Conservation (phyloP, 64 coral and sea anemone species). For the Actinia equina region DNA sequence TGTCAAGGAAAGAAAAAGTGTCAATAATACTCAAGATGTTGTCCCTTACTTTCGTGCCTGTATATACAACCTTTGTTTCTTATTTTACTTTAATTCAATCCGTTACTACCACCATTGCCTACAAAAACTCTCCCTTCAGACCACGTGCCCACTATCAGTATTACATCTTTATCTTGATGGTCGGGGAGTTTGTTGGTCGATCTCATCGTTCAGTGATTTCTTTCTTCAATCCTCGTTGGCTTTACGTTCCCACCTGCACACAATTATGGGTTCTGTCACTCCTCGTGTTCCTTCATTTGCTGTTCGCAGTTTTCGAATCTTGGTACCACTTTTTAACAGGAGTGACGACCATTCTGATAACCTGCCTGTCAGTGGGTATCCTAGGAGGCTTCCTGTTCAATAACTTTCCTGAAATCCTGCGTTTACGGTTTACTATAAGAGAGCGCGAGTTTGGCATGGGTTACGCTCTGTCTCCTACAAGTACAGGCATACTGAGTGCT, state of each 20-base stretch:
- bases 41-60: neutral
- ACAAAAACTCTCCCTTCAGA: conserved; percentile 44
- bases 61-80: conserved; percentile 51
- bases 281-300: conserved; percentile 31
- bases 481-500: conserved; percentile 17
- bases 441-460: conserved; percentile 61
- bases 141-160: conserved; percentile 72
- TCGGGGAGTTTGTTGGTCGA: conserved; percentile 48
- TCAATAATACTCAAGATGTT: neutral
- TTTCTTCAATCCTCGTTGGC: conserved; percentile 26
- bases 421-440: conserved; percentile 12
- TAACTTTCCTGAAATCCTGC: conserved; percentile 44
- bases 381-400: conserved; percentile 34
- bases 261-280: conserved; percentile 47
- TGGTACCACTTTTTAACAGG: conserved; percentile 63
- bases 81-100: conserved; percentile 49
- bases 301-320: conserved; percentile 38
- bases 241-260: conserved; percentile 29
- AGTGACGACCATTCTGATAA: conserved; percentile 19
- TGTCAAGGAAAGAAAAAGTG: too few species aligned
- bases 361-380: conserved; percentile 27
- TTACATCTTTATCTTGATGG: conserved; percentile 38
- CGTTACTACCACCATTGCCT: conserved; percentile 54
- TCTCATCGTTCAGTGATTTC: conserved; percentile 49
- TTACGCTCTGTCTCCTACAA: conserved; percentile 27